A percentile compares a stretch with the other conserved stretches of the same genome.
phyloP scores from a whole-genome alignment of 2,113 vertebrate genomes.

The Microtus pennsylvanicus region DNA sequence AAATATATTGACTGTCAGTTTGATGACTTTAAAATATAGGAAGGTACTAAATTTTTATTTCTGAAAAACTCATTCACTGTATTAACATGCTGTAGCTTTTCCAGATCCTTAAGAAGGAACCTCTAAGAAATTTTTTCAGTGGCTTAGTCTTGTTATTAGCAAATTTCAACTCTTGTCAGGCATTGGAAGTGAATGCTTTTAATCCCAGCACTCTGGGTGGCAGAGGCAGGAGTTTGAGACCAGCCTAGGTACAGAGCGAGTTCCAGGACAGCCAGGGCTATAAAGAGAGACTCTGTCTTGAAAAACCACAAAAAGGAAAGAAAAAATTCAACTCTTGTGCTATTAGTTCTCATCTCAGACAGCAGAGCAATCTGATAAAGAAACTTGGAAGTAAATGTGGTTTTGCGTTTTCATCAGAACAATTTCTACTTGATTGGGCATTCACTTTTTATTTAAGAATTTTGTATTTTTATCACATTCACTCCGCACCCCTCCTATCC shows the following conservation, averaged over 20 bases:
- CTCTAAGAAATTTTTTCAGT: background rate
- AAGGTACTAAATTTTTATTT: conserved; percentile 53
- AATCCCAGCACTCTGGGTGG: background rate
- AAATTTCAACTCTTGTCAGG: background rate
- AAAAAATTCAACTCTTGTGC: background rate
- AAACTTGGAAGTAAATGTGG: conserved; percentile 40
- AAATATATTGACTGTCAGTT: background rate
- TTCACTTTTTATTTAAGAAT: background rate
- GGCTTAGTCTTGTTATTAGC: background rate
- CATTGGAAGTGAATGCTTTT: background rate
- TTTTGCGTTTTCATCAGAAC: conserved; percentile 48
- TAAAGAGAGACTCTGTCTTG: background rate
- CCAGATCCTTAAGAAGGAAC: background rate
- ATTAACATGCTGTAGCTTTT: background rate
- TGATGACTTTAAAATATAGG: background rate
- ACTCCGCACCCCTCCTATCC: background rate
- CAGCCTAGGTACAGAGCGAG: background rate
- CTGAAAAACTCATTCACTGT: background rate
- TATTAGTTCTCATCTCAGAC: conserved; percentile 51
- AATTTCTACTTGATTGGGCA: conserved; percentile 38
- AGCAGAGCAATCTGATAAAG: conserved; percentile 24
- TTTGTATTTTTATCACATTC: background rate
- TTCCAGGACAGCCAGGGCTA: background rate
- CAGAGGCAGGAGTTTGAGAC: background rate
- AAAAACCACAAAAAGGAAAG: too few relatives aligned